Base-by-base conservation (phyloP, 2,113 vertebrate genomes). In the Prinia subflava region DNA sequence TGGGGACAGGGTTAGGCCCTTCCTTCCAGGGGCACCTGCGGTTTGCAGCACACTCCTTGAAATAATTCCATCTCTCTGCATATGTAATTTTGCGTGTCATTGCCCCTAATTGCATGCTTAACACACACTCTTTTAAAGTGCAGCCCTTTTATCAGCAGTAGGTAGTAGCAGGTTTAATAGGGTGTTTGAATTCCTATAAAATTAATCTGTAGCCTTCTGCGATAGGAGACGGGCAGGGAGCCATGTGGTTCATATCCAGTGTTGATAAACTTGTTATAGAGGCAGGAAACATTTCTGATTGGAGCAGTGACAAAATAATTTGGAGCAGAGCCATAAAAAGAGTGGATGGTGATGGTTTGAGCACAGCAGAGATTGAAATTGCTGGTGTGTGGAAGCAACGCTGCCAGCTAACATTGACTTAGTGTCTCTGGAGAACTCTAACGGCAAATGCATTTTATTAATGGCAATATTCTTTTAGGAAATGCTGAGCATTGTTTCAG, bases 131-230 rank as follows among this genome's bases (percentile, higher is more conserved):
- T 55, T 71, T 94, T 94, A 69, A 95, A 95, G 81, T 35, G 75
- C 81, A 92, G 78, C 84, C 90, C 82, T 95, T 95, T 92, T 91
- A 95, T 94, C 96, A 91, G 91, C 96, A 90, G 93, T 95, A 94
- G 94, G 94, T 95, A 96, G 89, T 78, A 94, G 88, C 86, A 91
- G 94, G 94, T 97, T 97, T 97, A 97, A 97, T 96, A 96, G 95
- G 88, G 96, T 96, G 94, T 96, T 97, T 96, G 96, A 90, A 94
- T 97, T 90, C 94, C 96, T 97, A 95, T 97, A 97, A 97, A 97
- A 97, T 97, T 95, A 97, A 97, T 96, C 94, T 95, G 92, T 93
- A 97, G 95, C 95, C 87, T 90, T 97, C 86, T 96, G 93, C 24
- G 70, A 96, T 97, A 92, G 94, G 89, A 94, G 81, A 89, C 69